phyloP scores from a whole-genome alignment of 2,113 vertebrate species.

The Scophthalmus maximus region DNA sequence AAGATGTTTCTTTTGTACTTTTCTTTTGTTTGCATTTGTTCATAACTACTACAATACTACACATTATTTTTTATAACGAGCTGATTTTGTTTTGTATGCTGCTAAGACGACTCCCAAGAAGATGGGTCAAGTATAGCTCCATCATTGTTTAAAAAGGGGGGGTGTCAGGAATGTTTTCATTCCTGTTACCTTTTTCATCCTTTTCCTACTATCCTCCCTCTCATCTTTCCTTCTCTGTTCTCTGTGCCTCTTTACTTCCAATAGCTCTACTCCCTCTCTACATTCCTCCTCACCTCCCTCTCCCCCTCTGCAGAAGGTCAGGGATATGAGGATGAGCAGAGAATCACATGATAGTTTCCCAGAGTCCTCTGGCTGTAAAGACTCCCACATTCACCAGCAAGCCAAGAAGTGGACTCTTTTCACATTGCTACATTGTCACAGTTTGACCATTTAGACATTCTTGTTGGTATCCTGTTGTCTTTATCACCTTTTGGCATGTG shows the following conservation, averaged over 20 bases:
- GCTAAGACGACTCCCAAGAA: no score
- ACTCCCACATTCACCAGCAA: conserved; percentile 24
- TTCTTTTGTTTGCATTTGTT: no score
- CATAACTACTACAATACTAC: no score
- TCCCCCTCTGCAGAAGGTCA: conserved; percentile 63
- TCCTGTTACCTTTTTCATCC: no score
- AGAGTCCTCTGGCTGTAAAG: conserved; percentile 23
- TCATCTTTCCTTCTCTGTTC: background rate
- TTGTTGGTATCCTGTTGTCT: background rate
- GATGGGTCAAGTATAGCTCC: no score
- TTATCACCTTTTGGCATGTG: background rate
- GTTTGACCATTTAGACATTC: conserved; percentile 3
- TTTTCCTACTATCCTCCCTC: conserved; percentile 2
- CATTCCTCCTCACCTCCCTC: conserved; percentile 5
- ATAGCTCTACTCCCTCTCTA: background rate
- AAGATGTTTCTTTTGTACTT: no score
- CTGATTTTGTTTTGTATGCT: no score
- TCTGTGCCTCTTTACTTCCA: background rate
- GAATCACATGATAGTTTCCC: conserved; percentile 60
- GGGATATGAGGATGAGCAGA: conserved; percentile 52
- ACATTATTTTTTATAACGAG: no score
- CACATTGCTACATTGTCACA: conserved; percentile 16
- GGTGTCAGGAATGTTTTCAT: conserved; percentile 25
- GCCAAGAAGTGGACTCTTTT: conserved; percentile 42
- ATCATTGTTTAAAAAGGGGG: no score